Base-by-base conservation (phyloP, 2,797 vertebrate genomes). In the Anomalospiza imberbis region DNA sequence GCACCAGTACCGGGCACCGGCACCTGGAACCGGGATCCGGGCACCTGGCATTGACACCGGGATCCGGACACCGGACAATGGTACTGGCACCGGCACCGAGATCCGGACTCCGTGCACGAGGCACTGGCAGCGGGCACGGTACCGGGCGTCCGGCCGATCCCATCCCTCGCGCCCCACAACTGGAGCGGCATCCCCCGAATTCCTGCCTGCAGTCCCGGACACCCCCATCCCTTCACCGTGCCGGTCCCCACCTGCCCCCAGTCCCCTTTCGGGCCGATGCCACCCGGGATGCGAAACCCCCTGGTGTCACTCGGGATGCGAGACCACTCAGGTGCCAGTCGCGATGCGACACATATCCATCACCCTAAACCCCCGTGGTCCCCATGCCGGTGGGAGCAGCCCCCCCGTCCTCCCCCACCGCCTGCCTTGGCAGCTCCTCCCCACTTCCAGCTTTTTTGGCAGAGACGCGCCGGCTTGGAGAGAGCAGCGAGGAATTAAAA, bases 401-500 rank as follows among this genome's bases (percentile, higher is more conserved):
- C 6, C 38, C 78, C 97, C 96, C 50, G 88, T 54, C 31, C 81
- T 88, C 96, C 70, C 96, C 94, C 98, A 97, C 98, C 97, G 89
- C 97, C 97, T 89, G 97, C 98, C 97, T 98, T 99, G 98, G 99
- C 98, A 99, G 98, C 97, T 98, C 4, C 44, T 50, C 29, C 40
- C 8, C 17, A 36, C 24, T 60, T 40, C 51, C 72, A 70, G 51
- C 68, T 88, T 92, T 96, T 96, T 96, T 98, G 98, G 98, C 98
- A 98, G 98, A 98, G 98, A 62, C 96, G 97, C 97, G 96, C 97
- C 98, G 97, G 98, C 97, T 96, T 96, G 96, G 96, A 97, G 97
- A 97, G 94, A 97, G 96, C 97, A 97, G 98, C 97, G 97, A 97
- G 80, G 94, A 65, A 79, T 65, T 26, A 4, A 34, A n/a, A 24